A percentile compares a stretch with the other conserved stretches of the same genome.
phyloP scores from a whole-genome alignment of 64 coral and sea anemone genomes.

The Montipora foliosa region DNA sequence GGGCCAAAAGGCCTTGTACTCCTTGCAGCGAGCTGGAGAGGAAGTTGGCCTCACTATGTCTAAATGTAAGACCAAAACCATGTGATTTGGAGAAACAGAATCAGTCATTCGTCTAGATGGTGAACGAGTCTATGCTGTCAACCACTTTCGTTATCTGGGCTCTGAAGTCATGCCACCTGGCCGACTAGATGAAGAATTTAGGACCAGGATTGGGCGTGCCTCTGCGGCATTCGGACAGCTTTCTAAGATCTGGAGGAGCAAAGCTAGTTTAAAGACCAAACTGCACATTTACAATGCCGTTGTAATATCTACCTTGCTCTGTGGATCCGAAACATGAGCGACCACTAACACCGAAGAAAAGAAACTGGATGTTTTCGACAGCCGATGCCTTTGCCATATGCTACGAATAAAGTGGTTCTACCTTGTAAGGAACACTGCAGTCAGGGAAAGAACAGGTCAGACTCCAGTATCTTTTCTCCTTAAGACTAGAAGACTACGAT shows the following conservation, averaged over 20 bases:
- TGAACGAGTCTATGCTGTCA: not conserved
- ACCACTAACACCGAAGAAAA: not conserved
- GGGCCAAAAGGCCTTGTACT: not conserved
- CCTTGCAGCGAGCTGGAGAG: not conserved
- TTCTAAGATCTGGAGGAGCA: not conserved
- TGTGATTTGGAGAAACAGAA: not conserved
- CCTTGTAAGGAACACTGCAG: too few relatives aligned
- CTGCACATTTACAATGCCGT: not conserved
- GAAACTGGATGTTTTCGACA: not conserved
- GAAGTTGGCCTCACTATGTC: not conserved
- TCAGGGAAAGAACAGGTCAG: too few relatives aligned
- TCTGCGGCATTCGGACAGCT: not conserved
- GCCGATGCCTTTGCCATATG: not conserved
- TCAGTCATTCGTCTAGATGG: not conserved
- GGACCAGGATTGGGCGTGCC: not conserved
- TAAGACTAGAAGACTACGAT: too few relatives aligned
- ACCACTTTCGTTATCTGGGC: not conserved
- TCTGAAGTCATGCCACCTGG: not conserved
- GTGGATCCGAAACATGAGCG: not conserved
- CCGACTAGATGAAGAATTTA: not conserved
- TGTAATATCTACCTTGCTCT: not conserved
- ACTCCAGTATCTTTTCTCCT: too few relatives aligned
- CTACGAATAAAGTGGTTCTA: too few relatives aligned
- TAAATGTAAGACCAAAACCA: not conserved
- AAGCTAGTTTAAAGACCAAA: not conserved